Conservation (phyloP, 2,797 vertebrate genomes). For the Neosilurus hyrtlii region DNA sequence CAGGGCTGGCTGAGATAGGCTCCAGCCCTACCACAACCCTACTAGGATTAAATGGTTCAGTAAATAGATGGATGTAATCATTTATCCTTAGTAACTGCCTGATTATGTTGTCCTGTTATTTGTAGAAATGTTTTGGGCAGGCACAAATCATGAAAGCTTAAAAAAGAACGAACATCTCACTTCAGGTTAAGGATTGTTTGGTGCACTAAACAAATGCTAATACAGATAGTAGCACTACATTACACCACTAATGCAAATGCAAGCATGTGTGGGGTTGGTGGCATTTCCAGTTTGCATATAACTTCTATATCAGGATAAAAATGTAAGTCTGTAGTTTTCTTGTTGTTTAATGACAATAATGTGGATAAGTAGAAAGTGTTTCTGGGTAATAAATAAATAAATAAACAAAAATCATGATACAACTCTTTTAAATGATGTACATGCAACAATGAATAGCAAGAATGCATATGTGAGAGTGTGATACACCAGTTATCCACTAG, state of each 20-base stretch:
- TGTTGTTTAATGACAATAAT: neutral
- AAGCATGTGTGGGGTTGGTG: neutral
- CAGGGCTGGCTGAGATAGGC: too few species aligned
- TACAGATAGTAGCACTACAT: neutral
- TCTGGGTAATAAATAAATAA: too few species aligned
- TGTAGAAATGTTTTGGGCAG: neutral
- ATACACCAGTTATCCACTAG: constrained; percentile 7
- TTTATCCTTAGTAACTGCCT: neutral
- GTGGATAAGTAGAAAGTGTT: neutral
- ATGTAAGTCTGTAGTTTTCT: neutral
- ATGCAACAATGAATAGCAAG: neutral
- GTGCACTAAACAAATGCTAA: neutral
- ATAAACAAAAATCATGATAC: too few species aligned
- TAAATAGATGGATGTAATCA: too few species aligned
- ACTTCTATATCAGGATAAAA: neutral
- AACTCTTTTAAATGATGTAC: neutral
- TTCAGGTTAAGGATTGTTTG: neutral
- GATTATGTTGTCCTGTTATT: neutral
- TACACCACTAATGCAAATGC: neutral
- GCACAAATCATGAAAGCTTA: neutral
- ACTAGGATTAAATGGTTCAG: too few species aligned
- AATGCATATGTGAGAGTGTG: neutral
- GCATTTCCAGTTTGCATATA: constrained; percentile 9
- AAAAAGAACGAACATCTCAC: too few species aligned
- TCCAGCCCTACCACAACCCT: too few species aligned